Evolutionary conservation across 1,140 invertebrate genomes (phyloP), one percentile per base, ranked within the genome.

Genomic region (Lepidotrigona ventralis): DNA sequence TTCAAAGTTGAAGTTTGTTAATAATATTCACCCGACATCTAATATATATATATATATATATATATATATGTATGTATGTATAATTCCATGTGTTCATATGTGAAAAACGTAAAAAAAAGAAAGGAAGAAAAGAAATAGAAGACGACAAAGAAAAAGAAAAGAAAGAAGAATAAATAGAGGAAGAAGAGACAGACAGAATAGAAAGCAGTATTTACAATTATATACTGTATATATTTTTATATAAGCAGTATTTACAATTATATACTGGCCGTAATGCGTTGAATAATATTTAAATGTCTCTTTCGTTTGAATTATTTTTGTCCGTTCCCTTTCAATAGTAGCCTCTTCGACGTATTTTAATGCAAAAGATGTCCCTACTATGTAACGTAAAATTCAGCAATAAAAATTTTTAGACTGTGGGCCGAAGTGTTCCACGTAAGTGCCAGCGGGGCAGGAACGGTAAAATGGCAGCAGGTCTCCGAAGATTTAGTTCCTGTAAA

Each of bases 401-500:
- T 79, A 51, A 93, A 93, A 93, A 93, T 92, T 94, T 94, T 91
- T 96, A 98, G 98, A 95, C 95, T 99, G 91, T 99, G 98, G 98
- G 98, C 98, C 77, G 98, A 99, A 95, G 98, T 99, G 90, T 99
- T 99, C 95, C 98, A 99, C 94, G 98, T 99, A 90, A 98, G 97
- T 86, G 97, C 97, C 15, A 97, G 97, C 90, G 97, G 97, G 64
- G 96, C 97, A 68, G 98, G 98, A 79, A 97, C 97, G 33, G 97
- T 98, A 72, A 98, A 98, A 94, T 99, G 98, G 98, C 97, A 98
- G 95, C 98, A 99, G 95, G 98, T 99, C 79, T 99, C 98, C 78
- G 98, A 99, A 94, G 98, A 99, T 95, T 96, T 99, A 92, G 98
- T 99, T 79, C 98, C 98, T 79, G 98, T 99, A 76, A 99, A 99